Base-by-base conservation (phyloP, 2,797 vertebrate species). In the Lycodopsis pacificus region DNA sequence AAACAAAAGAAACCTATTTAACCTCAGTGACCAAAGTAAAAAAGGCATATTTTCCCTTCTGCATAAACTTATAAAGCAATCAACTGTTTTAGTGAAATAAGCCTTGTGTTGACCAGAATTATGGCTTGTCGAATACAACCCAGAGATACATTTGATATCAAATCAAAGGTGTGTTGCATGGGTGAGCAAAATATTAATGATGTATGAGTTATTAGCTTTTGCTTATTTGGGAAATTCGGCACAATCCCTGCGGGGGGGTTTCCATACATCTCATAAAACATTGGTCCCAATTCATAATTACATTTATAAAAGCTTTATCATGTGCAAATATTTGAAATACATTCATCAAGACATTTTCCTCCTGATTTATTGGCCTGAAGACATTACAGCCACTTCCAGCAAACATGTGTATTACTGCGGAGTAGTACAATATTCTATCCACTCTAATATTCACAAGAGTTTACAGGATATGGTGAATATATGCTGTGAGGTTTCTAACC, bases 1-100 rank as follows among this genome's bases (percentile, higher is more conserved):
- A 65, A 85, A 86, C 80, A 81, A 86, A 82, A 82, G 76, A 79
- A 72, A 65, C 8, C 34, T 61, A 40, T 84, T 81, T 82, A 70
- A 85, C 80, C 73, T 73, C 64, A 57, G 7, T 78, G 59, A 86
- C 72, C n/a, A 68, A 10, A n/a, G 15, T 40, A 66, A 30, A 51
- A 9, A 44, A 63, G 0, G 1, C 13, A 14, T 25, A 27, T 70
- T 76, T 76, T 61, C 36, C 71, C 73, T 36, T 44, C 22, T 68
- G n/a, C 11, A 68, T 48, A 12, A 75, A 71, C 44, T 58, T 40
- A 64, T 36, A 73, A 82, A 73, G 25, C 62, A 82, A 66, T 89
- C 79, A 87, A 71, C 69, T 53, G 20, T 61, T 67, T 40, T 58
- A 38, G 53, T 61, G 61, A 81, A 12, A 20, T 8, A 53, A 57